These are phyloP conservation scores for Stenotaenia linearis DNA, from an alignment of 2,888 invertebrate species.

Conservation along the genomic window DNA sequence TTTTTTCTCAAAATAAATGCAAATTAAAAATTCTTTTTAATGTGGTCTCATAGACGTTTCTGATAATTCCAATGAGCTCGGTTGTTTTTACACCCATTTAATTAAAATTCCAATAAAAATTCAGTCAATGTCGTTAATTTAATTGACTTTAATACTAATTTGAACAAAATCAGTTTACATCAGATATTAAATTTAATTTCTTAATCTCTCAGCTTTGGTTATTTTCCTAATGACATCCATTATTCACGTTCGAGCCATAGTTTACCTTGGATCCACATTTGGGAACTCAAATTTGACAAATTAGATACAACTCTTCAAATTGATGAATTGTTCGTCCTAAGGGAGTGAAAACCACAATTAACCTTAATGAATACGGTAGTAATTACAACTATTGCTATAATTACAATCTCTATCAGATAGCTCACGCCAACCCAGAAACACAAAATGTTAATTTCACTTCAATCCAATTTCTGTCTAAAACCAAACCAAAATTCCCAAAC, in stretches of 20 bases:
- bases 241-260: neutral
- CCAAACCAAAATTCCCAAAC: neutral
- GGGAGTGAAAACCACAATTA: conserved; percentile 22
- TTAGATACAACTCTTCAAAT: neutral
- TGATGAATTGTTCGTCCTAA: conserved; percentile 13
- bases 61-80: no score
- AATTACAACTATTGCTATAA: neutral
- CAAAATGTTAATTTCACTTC: neutral
- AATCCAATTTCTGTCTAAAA: neutral
- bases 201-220: neutral
- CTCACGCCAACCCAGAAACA: neutral
- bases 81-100: no score
- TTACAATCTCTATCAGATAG: neutral
- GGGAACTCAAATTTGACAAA: conserved; percentile 6
- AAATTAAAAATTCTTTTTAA: no score
- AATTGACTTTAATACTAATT: no score
- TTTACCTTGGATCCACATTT: neutral
- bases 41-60: no score
- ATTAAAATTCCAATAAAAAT: no score
- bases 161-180: no score
- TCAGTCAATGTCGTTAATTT: no score
- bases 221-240: neutral
- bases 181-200: no score
- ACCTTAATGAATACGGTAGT: neutral
- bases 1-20: no score